A percentile compares a stretch with the other conserved stretches of the same genome.
Conservation (phyloP, 2,888 invertebrate genomes). For the Alviniconcha strummeri region DNA sequence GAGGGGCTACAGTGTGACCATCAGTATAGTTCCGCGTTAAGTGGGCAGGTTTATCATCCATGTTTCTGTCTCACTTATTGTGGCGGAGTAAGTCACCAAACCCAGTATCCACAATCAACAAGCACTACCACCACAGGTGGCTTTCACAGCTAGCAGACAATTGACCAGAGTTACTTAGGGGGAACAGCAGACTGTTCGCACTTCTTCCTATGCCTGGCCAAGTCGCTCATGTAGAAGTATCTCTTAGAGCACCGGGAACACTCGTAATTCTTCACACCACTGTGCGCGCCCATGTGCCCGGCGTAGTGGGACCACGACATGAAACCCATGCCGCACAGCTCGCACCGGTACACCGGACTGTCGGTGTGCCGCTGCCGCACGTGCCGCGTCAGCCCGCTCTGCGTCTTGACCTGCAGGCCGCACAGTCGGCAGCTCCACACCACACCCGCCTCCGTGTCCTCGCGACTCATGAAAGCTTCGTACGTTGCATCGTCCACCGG, state of each 20-base stretch:
- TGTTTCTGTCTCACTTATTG: too few relatives aligned
- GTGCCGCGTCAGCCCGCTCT: not conserved
- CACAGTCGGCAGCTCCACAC: not conserved
- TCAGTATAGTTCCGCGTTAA: too few relatives aligned
- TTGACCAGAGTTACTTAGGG: too few relatives aligned
- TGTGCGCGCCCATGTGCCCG: conserved; percentile 2
- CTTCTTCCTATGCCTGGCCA: conserved; percentile 4
- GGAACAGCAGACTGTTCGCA: not conserved
- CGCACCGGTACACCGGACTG: not conserved
- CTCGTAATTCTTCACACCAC: conserved; percentile 14
- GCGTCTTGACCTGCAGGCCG: not conserved
- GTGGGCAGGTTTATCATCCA: too few relatives aligned
- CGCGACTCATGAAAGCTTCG: not conserved
- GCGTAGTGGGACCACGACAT: not conserved
- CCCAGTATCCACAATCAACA: too few relatives aligned
- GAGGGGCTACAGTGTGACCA: too few relatives aligned
- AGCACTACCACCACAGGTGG: too few relatives aligned
- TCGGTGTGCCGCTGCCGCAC: conserved; percentile 3
- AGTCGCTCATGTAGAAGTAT: not conserved
- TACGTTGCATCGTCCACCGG: too few relatives aligned
- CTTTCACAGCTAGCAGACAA: too few relatives aligned
- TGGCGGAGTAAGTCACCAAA: too few relatives aligned
- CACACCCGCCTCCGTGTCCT: not conserved
- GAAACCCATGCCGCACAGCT: conserved; percentile 15
- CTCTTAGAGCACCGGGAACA: not conserved